phyloP scores from a whole-genome alignment of 2,797 vertebrate species.

The Carapus acus region DNA sequence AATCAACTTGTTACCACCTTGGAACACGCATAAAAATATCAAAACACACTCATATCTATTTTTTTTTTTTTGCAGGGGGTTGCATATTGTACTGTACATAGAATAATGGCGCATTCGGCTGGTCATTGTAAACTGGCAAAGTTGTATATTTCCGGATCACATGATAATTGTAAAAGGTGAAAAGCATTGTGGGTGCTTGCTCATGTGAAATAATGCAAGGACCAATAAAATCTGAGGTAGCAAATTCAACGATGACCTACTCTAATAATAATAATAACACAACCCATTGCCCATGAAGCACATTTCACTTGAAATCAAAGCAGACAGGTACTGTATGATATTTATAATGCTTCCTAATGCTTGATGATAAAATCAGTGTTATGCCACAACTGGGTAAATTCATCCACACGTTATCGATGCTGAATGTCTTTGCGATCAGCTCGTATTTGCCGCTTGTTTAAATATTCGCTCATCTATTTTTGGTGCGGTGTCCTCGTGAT shows the following conservation, averaged over 20 bases:
- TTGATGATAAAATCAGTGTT: no score
- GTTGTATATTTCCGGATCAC: slow-evolving; percentile 36
- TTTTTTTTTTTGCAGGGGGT: slow-evolving; percentile 58
- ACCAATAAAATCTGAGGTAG: slow-evolving; percentile 68
- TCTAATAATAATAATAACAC: slow-evolving; percentile 17
- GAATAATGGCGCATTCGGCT: slow-evolving; percentile 61
- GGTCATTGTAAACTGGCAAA: slow-evolving; percentile 64
- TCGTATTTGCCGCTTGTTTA: slow-evolving; percentile 15
- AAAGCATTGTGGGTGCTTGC: slow-evolving; percentile 47
- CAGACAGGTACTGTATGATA: not conserved
- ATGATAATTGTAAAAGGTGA: slow-evolving; percentile 47
- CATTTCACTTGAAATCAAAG: slow-evolving; percentile 15
- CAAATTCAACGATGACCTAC: slow-evolving; percentile 56
- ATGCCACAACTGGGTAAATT: no score
- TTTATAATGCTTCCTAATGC: no score
- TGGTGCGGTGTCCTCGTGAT: not conserved
- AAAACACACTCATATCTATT: slow-evolving; percentile 45
- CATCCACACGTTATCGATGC: no score
- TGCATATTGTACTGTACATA: slow-evolving; percentile 70
- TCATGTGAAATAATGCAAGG: slow-evolving; percentile 34
- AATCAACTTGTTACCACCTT: slow-evolving; percentile 48
- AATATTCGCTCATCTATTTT: not conserved
- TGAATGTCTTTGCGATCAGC: not conserved
- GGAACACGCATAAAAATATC: slow-evolving; percentile 34
- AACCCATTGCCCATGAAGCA: not conserved